These are phyloP conservation scores for Nebria ingens DNA, from an alignment of 1,140 invertebrate species.

Conservation along the genomic window DNA sequence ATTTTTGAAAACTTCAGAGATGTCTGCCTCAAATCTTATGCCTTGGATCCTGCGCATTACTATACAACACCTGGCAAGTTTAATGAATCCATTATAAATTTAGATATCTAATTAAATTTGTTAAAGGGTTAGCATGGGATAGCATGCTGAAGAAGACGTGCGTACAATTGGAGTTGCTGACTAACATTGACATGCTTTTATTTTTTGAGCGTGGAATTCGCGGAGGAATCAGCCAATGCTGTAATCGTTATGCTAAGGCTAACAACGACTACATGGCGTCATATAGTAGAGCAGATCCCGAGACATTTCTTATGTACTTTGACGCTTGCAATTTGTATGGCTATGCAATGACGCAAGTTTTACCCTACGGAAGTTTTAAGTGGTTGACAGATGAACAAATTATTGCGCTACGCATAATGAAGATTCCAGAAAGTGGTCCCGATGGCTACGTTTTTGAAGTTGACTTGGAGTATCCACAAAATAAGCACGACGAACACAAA, in stretches of 20 bases:
- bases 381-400: slow-evolving; percentile 25
- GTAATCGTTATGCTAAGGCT: slow-evolving; percentile 20
- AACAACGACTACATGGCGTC: slow-evolving; percentile 28
- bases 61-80: neutral
- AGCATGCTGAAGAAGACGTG: slow-evolving; percentile 27
- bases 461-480: too few species aligned
- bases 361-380: slow-evolving; percentile 25
- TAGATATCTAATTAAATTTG: neutral
- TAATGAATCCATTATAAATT: neutral
- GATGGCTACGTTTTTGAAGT: too few species aligned
- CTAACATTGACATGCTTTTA: slow-evolving; percentile 26
- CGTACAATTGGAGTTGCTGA: slow-evolving; percentile 29
- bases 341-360: slow-evolving; percentile 25
- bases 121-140: slow-evolving; percentile 19
- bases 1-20: neutral
- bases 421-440: slow-evolving; percentile 24
- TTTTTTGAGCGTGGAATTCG: slow-evolving; percentile 22
- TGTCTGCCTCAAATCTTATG: too few species aligned
- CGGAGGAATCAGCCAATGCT: slow-evolving; percentile 18
- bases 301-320: slow-evolving; percentile 29
- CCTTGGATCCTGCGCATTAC: too few species aligned
- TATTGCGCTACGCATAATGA: slow-evolving; percentile 28
- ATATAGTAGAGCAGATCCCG: slow-evolving; percentile 22
- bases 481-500: slow-evolving; percentile 34
- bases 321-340: slow-evolving; percentile 38